Evolutionary conservation across 2,113 vertebrate species (phyloP).

Genomic region (Gobio gobio): DNA sequence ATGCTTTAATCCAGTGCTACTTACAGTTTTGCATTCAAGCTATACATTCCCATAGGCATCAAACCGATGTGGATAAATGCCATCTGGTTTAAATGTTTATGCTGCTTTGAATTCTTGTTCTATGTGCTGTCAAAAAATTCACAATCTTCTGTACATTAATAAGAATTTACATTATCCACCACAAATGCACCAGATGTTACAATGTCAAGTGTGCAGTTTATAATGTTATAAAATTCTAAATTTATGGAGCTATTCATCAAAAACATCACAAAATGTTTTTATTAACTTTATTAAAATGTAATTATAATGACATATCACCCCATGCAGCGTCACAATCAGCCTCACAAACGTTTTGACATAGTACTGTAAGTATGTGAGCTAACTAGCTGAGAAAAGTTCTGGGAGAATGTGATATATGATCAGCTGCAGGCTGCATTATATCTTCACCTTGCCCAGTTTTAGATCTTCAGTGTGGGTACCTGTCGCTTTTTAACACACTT

Average conservation of each 20-base stretch:
- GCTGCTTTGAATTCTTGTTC: not conserved
- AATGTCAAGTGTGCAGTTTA: not conserved
- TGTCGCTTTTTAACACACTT: constrained; percentile 24
- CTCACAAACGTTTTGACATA: not conserved
- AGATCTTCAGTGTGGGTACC: constrained; percentile 3
- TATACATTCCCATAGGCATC: not conserved
- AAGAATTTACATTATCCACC: not conserved
- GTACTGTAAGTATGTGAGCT: not conserved
- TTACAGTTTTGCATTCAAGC: not conserved
- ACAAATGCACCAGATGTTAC: not conserved
- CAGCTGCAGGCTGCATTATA: constrained; percentile 20
- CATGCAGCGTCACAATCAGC: not conserved
- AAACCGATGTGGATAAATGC: not conserved
- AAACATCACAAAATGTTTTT: not conserved
- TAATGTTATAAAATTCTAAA: not conserved
- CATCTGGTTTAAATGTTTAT: not conserved
- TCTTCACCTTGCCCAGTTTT: not conserved
- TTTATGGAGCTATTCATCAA: not conserved
- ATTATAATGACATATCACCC: not conserved
- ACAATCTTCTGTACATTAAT: not conserved
- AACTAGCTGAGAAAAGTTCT: not conserved
- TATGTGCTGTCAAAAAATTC: not conserved
- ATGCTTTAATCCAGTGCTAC: not conserved
- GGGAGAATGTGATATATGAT: not conserved
- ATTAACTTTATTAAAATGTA: too few species aligned